Percentiles rank a stretch among this genome's conserved stretches.
These are phyloP conservation scores for Poeciliopsis infans DNA, from an alignment of 2,797 vertebrate genomes.

Conservation along the genomic window DNA sequence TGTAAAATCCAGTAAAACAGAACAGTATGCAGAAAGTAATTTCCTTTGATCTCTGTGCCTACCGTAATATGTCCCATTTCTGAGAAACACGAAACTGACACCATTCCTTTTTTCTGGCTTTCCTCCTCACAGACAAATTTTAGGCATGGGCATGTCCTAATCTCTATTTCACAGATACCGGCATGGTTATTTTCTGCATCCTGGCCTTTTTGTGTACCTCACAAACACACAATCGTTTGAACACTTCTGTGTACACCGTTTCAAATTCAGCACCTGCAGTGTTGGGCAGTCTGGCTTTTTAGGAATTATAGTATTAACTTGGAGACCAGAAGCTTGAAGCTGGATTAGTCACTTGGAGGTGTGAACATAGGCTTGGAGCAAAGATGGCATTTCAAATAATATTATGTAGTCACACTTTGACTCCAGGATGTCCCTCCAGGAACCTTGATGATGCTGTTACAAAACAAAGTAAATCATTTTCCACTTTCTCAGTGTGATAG, in stretches of 20 bases:
- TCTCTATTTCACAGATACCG: conserved; percentile 58
- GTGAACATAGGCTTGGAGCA: conserved; percentile 75
- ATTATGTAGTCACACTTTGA: conserved; percentile 34
- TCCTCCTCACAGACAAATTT: conserved; percentile 43
- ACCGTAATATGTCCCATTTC: conserved; percentile 55
- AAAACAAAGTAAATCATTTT: conserved; percentile 1
- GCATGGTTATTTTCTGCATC: conserved; percentile 39
- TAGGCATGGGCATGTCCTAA: conserved; percentile 40
- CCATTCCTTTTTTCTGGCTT: conserved; percentile 45
- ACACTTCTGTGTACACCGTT: conserved; percentile 30
- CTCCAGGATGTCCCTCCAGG: conserved; percentile 1
- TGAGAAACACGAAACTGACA: conserved; percentile 52
- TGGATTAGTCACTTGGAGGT: conserved; percentile 71
- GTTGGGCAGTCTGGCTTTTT: conserved; percentile 47
- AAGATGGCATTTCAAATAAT: conserved; percentile 55
- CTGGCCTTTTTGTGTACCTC: conserved; percentile 6
- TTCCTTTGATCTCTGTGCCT: conserved; percentile 58
- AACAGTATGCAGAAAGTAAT: conserved; percentile 35
- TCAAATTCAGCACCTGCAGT: conserved; percentile 71
- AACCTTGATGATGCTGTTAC: not conserved
- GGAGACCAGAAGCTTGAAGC: conserved; percentile 66
- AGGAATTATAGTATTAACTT: conserved; percentile 61
- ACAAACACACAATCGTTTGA: conserved; percentile 18
- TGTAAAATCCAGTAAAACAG: conserved; percentile 47
- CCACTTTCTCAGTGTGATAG: not conserved